phyloP scores from a whole-genome alignment of 1,140 invertebrate species.

The Ostrea edulis region DNA sequence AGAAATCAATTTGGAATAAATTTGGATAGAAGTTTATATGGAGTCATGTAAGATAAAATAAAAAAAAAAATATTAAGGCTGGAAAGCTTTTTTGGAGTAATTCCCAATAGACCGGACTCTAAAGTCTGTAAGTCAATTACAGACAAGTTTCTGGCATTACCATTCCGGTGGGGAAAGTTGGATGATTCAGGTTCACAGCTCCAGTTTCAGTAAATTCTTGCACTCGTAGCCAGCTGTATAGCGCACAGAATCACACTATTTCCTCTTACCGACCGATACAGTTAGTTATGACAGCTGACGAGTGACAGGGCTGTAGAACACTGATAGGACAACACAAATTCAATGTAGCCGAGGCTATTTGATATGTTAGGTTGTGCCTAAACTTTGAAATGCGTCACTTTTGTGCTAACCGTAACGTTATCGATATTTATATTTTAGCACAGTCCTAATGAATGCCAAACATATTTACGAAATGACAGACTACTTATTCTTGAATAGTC shows the following conservation, averaged over 20 bases:
- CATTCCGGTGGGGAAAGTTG: background rate
- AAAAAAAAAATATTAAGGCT: too few species aligned
- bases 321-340: background rate
- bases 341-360: too few species aligned
- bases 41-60: background rate
- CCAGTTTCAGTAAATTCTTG: background rate
- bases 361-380: too few species aligned
- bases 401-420: too few species aligned
- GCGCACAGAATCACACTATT: background rate
- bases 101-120: background rate
- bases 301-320: background rate
- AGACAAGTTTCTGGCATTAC: background rate
- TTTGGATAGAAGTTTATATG: background rate
- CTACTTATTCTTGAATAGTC: too few species aligned
- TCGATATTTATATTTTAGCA: too few species aligned
- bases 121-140: background rate
- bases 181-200: background rate
- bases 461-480: too few species aligned
- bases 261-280: background rate
- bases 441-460: too few species aligned
- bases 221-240: background rate
- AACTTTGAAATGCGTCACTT: too few species aligned
- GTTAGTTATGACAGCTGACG: background rate
- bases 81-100: background rate
- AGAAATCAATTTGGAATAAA: too few species aligned